These are phyloP conservation scores for Spheniscus humboldti DNA, from an alignment of 2,797 vertebrate species.

Conservation along the genomic window DNA sequence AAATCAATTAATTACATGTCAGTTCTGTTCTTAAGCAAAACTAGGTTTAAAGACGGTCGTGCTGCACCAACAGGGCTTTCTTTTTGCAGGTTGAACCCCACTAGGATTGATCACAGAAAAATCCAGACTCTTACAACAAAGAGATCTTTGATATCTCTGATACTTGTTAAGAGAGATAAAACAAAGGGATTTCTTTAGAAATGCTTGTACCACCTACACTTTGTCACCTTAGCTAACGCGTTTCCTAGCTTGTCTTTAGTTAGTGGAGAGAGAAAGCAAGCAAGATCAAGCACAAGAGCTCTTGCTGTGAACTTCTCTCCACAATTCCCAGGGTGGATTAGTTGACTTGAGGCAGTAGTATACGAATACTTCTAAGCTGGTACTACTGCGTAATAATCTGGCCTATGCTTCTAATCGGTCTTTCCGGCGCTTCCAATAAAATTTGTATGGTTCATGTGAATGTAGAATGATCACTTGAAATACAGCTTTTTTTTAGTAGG, in stretches of 20 bases:
- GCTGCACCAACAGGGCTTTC: background rate
- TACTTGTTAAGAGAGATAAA: background rate
- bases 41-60: background rate
- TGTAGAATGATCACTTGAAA: background rate
- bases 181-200: background rate
- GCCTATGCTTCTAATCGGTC: background rate
- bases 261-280: background rate
- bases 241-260: background rate
- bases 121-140: background rate
- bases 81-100: background rate
- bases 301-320: background rate
- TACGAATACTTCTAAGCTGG: background rate
- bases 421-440: background rate
- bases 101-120: background rate
- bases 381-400: background rate
- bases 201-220: background rate
- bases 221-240: background rate
- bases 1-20: background rate
- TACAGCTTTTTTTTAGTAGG: background rate
- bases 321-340: background rate
- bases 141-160: background rate
- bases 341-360: background rate
- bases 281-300: background rate
- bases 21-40: background rate
- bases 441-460: background rate